phyloP scores from a whole-genome alignment of 1,140 invertebrate genomes.

The Andrena cerasifolii region DNA sequence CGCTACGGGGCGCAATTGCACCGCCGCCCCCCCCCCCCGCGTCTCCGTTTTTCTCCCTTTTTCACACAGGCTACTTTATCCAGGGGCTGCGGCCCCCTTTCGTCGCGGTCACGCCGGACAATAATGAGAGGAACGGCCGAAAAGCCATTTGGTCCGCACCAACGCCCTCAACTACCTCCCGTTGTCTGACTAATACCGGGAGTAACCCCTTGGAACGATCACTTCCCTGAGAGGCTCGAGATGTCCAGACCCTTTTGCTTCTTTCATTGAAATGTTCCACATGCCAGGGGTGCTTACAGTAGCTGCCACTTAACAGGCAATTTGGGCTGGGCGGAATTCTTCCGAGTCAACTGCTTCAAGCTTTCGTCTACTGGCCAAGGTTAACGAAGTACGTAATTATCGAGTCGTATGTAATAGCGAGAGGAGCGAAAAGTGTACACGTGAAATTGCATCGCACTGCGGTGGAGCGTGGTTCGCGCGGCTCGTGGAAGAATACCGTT shows the following conservation, averaged over 20 bases:
- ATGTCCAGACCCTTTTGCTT: too few relatives aligned
- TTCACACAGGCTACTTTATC: background rate
- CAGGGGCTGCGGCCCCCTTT: background rate
- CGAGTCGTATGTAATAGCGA: background rate
- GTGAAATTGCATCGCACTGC: background rate
- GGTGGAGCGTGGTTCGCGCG: background rate
- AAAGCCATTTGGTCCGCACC: background rate
- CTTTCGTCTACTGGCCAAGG: background rate
- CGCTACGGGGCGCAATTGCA: slow-evolving; percentile 45
- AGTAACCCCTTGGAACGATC: background rate
- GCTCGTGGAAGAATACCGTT: background rate
- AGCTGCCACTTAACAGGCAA: too few relatives aligned
- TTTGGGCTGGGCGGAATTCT: too few relatives aligned
- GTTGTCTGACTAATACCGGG: background rate
- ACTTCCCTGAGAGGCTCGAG: too few relatives aligned
- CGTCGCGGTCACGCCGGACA: slow-evolving; percentile 3
- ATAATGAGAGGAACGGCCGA: slow-evolving; percentile 40
- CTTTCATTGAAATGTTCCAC: too few relatives aligned
- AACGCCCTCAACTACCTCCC: background rate
- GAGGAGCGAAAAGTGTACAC: background rate
- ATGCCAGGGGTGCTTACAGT: too few relatives aligned
- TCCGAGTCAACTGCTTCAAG: too few relatives aligned
- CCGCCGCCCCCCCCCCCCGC: background rate
- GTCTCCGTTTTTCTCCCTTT: background rate
- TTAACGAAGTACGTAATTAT: background rate